Percentiles rank a stretch among this genome's conserved stretches.
phyloP scores from a whole-genome alignment of 2,888 invertebrate species.

The Selenia dentaria region DNA sequence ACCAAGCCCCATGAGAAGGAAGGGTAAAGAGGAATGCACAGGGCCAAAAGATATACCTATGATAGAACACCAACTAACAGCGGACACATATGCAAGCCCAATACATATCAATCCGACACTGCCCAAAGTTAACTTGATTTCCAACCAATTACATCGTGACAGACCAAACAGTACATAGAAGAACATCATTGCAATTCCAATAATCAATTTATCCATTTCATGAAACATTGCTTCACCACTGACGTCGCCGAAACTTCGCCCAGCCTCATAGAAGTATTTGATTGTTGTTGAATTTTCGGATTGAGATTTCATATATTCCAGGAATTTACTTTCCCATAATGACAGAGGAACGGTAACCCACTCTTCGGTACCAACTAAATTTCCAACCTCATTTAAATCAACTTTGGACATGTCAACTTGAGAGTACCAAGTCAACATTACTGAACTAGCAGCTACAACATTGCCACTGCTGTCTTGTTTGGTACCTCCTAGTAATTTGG shows the following conservation, averaged over 20 bases:
- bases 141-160: conserved; percentile 90
- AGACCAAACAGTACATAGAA: conserved; percentile 89
- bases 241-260: conserved; percentile 90
- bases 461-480: conserved; percentile 83
- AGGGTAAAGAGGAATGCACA: conserved; percentile 92
- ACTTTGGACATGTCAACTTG: conserved; percentile 88
- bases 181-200: conserved; percentile 89
- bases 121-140: conserved; percentile 88
- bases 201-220: conserved; percentile 88
- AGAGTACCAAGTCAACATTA: conserved; percentile 87
- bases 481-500: conserved; percentile 86
- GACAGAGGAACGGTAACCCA: conserved; percentile 87
- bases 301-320: conserved; percentile 67
- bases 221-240: conserved; percentile 88
- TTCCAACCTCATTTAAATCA: conserved; percentile 87
- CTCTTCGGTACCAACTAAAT: conserved; percentile 90
- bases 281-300: conserved; percentile 58
- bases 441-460: conserved; percentile 86
- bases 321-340: conserved; percentile 86
- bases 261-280: conserved; percentile 84
- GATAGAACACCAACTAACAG: conserved; percentile 89
- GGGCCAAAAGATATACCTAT: conserved; percentile 91
- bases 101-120: conserved; percentile 89
- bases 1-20: conserved; percentile 91
- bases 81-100: conserved; percentile 89